Evolutionary conservation across 2,888 invertebrate species (phyloP).

Genomic region (Meiosimyza platycephala): DNA sequence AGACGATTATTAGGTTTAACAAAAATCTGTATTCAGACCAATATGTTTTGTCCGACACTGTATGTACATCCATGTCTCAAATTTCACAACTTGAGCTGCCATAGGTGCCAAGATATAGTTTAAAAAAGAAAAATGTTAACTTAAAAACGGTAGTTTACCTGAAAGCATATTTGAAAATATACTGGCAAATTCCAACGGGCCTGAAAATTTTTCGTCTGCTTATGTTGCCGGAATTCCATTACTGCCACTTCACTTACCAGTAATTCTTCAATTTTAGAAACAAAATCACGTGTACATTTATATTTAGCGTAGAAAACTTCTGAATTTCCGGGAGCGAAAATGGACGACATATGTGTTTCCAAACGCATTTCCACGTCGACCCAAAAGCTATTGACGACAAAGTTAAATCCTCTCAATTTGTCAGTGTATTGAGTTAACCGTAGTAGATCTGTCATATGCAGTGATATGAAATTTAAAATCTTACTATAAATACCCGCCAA

Average conservation of each 20-base stretch:
- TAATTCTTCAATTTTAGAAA: conserved; percentile 76
- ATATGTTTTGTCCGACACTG: too few species aligned
- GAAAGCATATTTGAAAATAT: conserved; percentile 93
- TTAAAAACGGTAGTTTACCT: conserved; percentile 67
- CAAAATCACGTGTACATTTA: conserved; percentile 80
- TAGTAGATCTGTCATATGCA: conserved; percentile 73
- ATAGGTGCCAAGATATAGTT: too few species aligned
- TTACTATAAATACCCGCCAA: conserved; percentile 75
- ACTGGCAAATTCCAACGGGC: conserved; percentile 94
- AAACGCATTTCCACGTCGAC: conserved; percentile 84
- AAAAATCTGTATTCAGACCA: too few species aligned
- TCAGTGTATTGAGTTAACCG: conserved; percentile 68
- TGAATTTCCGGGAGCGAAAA: conserved; percentile 94
- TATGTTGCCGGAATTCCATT: conserved; percentile 73
- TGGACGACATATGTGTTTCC: conserved; percentile 82
- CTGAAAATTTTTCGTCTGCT: conserved; percentile 82
- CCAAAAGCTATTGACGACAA: conserved; percentile 89
- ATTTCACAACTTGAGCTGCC: too few species aligned
- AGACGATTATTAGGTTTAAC: too few species aligned
- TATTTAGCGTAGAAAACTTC: conserved; percentile 87
- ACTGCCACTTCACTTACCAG: conserved; percentile 70
- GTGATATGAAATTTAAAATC: conserved; percentile 78
- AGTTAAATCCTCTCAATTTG: conserved; percentile 75
- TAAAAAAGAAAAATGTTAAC: too few species aligned
- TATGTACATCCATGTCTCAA: too few species aligned